Conservation (phyloP, 2,888 invertebrate genomes). For the Craniophora ligustri region DNA sequence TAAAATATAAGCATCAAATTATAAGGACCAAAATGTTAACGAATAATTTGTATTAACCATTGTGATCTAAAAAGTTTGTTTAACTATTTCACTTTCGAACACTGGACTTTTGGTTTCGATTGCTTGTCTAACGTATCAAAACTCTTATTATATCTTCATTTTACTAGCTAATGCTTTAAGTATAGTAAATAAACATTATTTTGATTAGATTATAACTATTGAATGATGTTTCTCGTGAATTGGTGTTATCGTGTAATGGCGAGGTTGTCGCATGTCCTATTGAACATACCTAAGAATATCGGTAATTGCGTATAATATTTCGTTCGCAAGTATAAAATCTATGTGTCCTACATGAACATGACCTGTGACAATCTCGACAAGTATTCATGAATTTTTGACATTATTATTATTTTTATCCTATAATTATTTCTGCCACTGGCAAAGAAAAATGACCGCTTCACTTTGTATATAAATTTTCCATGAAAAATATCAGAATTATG, state of each 20-base stretch:
- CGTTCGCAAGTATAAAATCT: constrained; percentile 44
- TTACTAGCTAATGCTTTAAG: constrained; percentile 72
- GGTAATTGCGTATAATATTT: constrained; percentile 17
- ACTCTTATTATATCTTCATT: constrained; percentile 70
- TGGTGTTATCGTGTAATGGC: constrained; percentile 55
- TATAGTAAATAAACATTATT: constrained; percentile 57
- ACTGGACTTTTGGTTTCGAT: constrained; percentile 65
- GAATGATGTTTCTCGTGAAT: constrained; percentile 47
- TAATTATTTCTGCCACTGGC: constrained; percentile 31
- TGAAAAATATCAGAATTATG: constrained; percentile 40
- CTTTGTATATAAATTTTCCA: constrained; percentile 35
- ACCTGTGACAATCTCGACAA: constrained; percentile 40
- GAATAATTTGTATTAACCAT: constrained; percentile 27
- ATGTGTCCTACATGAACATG: constrained; percentile 24
- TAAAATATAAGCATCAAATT: constrained; percentile 20
- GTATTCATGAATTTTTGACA: constrained; percentile 51
- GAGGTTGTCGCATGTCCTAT: constrained; percentile 26
- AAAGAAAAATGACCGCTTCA: constrained; percentile 36
- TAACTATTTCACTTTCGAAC: constrained; percentile 42
- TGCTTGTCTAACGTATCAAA: constrained; percentile 78
- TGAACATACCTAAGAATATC: constrained; percentile 13
- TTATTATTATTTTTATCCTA: constrained; percentile 30
- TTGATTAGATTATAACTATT: constrained; percentile 50
- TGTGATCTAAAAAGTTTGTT: constrained; percentile 34
- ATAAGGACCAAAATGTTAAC: constrained; percentile 30